Base-by-base conservation (phyloP, 2,888 invertebrate species). In the Deilephila elpenor region DNA sequence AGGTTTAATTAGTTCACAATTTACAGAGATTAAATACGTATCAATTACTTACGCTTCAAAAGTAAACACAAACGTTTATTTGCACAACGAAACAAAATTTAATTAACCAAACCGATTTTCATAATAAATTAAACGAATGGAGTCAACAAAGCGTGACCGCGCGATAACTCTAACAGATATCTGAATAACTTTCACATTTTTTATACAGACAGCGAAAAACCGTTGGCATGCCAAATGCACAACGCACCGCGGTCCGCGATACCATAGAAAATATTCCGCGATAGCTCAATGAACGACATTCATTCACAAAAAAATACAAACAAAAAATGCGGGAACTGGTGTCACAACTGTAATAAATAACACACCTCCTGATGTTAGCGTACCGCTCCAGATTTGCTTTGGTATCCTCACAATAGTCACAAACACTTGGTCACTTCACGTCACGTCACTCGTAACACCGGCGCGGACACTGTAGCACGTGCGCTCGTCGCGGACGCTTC, bases 341-440 rank as follows among this genome's bases (percentile, higher is more conserved):
- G 44, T 37, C 37, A n/a, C 0, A 62, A 32, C n/a, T 32, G 3
- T 5, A 53, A 51, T 29, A 62, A 72, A 51, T 32, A 75, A 90
- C 89, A 83, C 83, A 93, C 93, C 93, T 91, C 84, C 84, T 84
- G 73, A 82, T 84, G 80, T 80, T 84, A 80, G 82, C 86, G 84
- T 84, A 83, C 79, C 85, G 90, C 92, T 93, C 93, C 93, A 92
- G 93, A 89, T 92, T 92, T 91, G 87, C 88, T 83, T 67, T 79
- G 74, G 79, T 83, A 89, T 91, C 89, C 91, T 86, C 85, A 77
- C 77, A 82, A 83, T 84, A 77, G 79, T 83, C 79, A 80, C 78
- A 83, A 87, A 82, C 84, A 84, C 84, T 80, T 44, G 59, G 76
- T 74, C 74, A 74, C 74, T 71, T 60, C 76, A 81, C 80, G 73